Evolutionary conservation across 2,888 invertebrate genomes (phyloP), one percentile per base, ranked within the genome.

Genomic region (Nephrocerus scutellatus): DNA sequence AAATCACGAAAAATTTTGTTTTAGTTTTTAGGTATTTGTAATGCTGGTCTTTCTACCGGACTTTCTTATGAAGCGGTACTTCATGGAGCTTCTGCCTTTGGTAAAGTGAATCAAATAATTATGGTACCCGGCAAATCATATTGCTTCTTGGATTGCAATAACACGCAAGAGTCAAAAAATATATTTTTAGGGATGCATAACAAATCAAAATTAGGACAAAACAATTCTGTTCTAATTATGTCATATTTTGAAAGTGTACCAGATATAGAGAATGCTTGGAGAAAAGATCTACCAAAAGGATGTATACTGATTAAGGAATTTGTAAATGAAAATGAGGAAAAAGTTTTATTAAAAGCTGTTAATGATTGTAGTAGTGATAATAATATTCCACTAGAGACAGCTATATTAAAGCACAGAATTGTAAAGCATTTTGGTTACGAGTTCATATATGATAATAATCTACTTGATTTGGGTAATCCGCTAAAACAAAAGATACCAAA

Each of bases 391-490:
- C 13, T 32, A 24, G 24, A 12, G 8, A 31, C 24, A 4, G 43
- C 43, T n/a, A 63, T 56, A 22, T 66, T 91, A 48, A 93, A 90
- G 61, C 82, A 92, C 59, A 72, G 95, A 23, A 75, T 76, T 69
- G 95, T 93, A 0, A 82, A 79, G 60, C 95, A 95, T 70, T 95
- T 79, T 70, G 95, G 95, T 0, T 95, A 80, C 66, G 88, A 91
- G 62, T 96, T 96, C 64, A 71, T 81, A 45, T 96, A 96, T 66
- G 83, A 80, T 31, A 80, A 74, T 16, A 95, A 95, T 69, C 84
- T 84, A 68, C 84, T 93, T 0, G 83, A 93, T 63, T 71, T 78
- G 36, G 64, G 74, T 36, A 65, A 72, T 34, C 88, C 89, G 0
- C 68, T 87, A 20, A 51, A 67, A 1, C 72, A 79, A 29, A 69